Percentiles rank a stretch among this genome's conserved stretches.
Conservation (phyloP, 1,140 invertebrate genomes). For the Monomorium pharaonis region DNA sequence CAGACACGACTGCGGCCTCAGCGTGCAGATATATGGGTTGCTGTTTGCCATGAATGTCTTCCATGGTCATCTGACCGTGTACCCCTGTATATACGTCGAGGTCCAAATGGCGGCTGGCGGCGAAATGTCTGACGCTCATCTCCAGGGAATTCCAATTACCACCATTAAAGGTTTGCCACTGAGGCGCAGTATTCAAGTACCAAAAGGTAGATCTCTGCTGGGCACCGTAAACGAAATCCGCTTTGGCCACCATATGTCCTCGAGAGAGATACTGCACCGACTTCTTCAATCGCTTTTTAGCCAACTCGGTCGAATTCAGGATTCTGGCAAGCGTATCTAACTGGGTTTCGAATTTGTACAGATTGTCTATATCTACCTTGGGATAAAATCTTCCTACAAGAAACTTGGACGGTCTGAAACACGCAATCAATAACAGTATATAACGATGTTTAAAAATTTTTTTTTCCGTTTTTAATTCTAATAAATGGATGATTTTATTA, state of each 20-base stretch:
- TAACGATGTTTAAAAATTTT: too few species aligned
- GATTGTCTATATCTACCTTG: constrained; percentile 63
- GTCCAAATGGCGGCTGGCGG: constrained; percentile 68
- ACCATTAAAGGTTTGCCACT: constrained; percentile 87
- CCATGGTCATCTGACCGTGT: constrained; percentile 84
- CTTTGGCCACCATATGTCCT: constrained; percentile 84
- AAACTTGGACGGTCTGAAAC: constrained; percentile 68
- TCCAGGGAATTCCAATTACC: constrained; percentile 85
- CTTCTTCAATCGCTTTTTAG: constrained; percentile 68
- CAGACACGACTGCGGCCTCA: constrained; percentile 83
- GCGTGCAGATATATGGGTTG: constrained; percentile 84
- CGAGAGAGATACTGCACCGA: constrained; percentile 76
- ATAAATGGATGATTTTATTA: neutral
- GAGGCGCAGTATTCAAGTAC: constrained; percentile 86
- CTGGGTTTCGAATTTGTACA: constrained; percentile 75
- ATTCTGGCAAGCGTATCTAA: constrained; percentile 70
- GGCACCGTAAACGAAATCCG: constrained; percentile 83
- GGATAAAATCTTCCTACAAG: constrained; percentile 73
- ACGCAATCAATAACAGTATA: neutral
- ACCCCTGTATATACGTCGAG: constrained; percentile 87
- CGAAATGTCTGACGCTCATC: constrained; percentile 70
- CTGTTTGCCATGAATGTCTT: constrained; percentile 80
- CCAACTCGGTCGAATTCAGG: constrained; percentile 74
- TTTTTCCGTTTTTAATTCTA: too few species aligned
- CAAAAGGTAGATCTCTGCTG: constrained; percentile 83